Base-by-base conservation (phyloP, 2,797 vertebrate genomes). In the Onychomys arenicola region DNA sequence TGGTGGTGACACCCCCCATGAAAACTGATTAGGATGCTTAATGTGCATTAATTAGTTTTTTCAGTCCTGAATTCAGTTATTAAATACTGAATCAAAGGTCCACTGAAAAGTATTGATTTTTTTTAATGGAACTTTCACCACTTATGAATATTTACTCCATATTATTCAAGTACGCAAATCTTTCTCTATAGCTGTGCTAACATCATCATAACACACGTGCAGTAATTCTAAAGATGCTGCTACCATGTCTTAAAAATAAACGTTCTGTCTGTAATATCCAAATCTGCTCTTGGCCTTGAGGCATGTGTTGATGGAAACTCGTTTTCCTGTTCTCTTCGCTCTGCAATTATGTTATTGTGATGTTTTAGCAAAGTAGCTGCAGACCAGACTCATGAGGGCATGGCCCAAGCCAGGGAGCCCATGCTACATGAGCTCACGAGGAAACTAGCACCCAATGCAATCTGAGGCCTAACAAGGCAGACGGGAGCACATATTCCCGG, bases 161-260 rank as follows among this genome's bases (percentile, higher is more conserved):
- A 61, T 75, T 27, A 95, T 59, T 90, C 40, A 57, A 75, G 43
- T 83, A 69, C 92, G 75, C 19, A 92, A 85, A 88, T 61, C 34
- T 71, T 3, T 67, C 46, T 63, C 37, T 71, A 27, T 19, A 71
- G 85, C 6, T 76, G 57, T 76, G 46, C 34, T 65, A 65, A 87
- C 21, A 63, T 69, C 57, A 75, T 40, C 75, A 73, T 1, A 57
- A 78, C 0, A 73, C 40, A 69, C 43, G 59, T 71, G 63, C 73
- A 86, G 13, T 34, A 82, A 93, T 81, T 93, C 93, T 89, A 55
- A 87, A 61, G 90, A 91, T 17, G 76, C 59, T 21, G 61, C 12
- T 17, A 55, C 12, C 8, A 10, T 10, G 10, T 76, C 91, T 89
- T 84, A 55, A 76, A 73, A 90, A 75, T 71, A 43, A 65, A 91